Evolutionary conservation across 2,888 invertebrate genomes (phyloP).

Genomic region (Agriopis marginaria): DNA sequence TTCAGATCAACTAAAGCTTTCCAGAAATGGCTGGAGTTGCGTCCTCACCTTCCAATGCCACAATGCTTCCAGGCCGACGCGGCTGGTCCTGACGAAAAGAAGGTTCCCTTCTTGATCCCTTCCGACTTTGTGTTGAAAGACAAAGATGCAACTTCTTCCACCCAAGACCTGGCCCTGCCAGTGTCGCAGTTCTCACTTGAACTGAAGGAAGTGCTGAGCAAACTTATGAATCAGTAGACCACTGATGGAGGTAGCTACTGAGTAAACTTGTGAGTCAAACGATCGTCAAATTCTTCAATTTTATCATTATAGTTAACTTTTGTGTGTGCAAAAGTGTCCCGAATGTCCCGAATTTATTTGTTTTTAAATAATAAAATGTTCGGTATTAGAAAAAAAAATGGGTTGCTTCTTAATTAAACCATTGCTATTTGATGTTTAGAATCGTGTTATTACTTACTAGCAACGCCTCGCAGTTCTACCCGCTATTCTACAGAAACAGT

Average conservation of each 20-base stretch:
- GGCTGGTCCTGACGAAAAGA: constrained; percentile 59
- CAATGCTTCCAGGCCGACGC: constrained; percentile 60
- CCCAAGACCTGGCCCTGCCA: constrained; percentile 71
- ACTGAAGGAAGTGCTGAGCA: constrained; percentile 75
- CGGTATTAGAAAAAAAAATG: no score
- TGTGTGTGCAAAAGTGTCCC: no score
- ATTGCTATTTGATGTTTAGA: no score
- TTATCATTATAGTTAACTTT: no score
- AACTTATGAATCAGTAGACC: constrained; percentile 65
- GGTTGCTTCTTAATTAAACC: no score
- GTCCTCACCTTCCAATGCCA: constrained; percentile 72
- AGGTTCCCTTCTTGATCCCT: constrained; percentile 71
- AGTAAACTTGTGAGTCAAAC: neutral
- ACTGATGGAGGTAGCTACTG: neutral
- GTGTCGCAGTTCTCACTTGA: constrained; percentile 76
- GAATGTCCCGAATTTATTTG: no score
- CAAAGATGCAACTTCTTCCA: constrained; percentile 49
- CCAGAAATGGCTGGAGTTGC: constrained; percentile 67
- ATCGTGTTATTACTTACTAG: no score
- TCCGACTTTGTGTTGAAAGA: constrained; percentile 72
- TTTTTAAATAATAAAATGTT: no score
- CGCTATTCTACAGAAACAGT: no score
- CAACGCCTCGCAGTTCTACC: no score
- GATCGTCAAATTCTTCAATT: neutral
- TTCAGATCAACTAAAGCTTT: constrained; percentile 78